Evolutionary conservation across 1,140 invertebrate species (phyloP), one percentile per base, ranked within the genome.

Genomic region (Fopius arisanus): DNA sequence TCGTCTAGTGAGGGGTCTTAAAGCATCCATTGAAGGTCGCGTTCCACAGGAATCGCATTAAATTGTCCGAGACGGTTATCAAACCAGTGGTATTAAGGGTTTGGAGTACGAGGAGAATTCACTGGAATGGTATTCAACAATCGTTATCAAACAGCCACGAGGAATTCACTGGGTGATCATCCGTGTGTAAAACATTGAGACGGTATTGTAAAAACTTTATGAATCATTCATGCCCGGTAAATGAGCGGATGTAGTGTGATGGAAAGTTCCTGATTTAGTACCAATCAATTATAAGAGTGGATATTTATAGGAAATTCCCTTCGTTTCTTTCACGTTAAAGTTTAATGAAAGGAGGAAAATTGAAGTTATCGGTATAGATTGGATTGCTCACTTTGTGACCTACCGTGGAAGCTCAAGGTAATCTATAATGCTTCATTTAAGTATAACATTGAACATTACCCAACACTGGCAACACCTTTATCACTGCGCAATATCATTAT

Each of bases 41-140:
- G 74, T 78, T 3, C 67, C 68, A 70, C 54, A 29, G 48, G n/a
- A 70, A 21, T 70, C 51, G 16, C 51, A 70, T 70, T 70, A 70
- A 70, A 70, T 70, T 62, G 54, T 12, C 48, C 37, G 62, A 51
- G 48, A 70, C 68, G 51, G 51, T 12, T 37, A 54, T 54, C 28
- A 48, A 62, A n/a, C 10, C 28, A 23, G 62, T 9, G 14, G 63
- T 28, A 51, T 19, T 26, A 26, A 23, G 19, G 72, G 41, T 74
- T n/a, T n/a, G 41, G 40, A 71, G 66, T 62, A 43, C 72, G 70
- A 77, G 70, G 63, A 14, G 51, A 75, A 78, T 77, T 77, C 75
- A 76, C 74, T 65, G 76, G 51, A 48, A 59, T 41, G 59, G 41
- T 33, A 75, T 74, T 76, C 41, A 54, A 68, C 48, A 21, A 28